Percentiles rank a stretch among this genome's conserved stretches.
Evolutionary conservation across 1,140 invertebrate species (phyloP).

Genomic region (Chrysopa pallens): DNA sequence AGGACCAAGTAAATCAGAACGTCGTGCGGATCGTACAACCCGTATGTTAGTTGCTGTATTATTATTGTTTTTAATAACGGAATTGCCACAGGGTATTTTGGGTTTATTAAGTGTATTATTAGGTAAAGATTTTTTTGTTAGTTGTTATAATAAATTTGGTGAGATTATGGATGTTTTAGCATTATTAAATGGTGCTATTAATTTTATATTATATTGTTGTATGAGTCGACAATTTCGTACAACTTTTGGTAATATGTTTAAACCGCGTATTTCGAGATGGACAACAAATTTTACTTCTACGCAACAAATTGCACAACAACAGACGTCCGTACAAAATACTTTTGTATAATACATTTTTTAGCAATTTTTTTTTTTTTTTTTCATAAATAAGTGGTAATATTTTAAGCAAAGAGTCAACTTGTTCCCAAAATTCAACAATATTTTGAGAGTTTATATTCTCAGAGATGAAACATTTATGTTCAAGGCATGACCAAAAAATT

Average conservation of each 20-base stretch:
- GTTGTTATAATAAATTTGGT: slow-evolving; percentile 61
- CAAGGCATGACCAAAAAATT: too few relatives aligned
- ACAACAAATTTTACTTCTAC: slow-evolving; percentile 17
- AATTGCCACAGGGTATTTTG: slow-evolving; percentile 67
- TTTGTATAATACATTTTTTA: slow-evolving; percentile 27
- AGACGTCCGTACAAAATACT: slow-evolving; percentile 26
- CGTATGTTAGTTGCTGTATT: slow-evolving; percentile 78
- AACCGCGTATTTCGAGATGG: slow-evolving; percentile 14
- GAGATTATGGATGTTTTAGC: slow-evolving; percentile 86
- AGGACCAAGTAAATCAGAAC: slow-evolving; percentile 39
- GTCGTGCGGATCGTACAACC: slow-evolving; percentile 67
- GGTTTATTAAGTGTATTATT: slow-evolving; percentile 52
- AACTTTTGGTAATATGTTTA: slow-evolving; percentile 63
- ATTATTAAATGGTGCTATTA: slow-evolving; percentile 78
- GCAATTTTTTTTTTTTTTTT: too few relatives aligned
- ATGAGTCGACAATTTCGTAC: slow-evolving; percentile 86
- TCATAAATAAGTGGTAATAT: too few relatives aligned
- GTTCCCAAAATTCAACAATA: too few relatives aligned
- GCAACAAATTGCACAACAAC: slow-evolving; percentile 18
- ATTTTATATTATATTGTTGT: slow-evolving; percentile 85
- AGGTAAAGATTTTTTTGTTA: slow-evolving; percentile 52
- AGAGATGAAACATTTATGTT: too few relatives aligned
- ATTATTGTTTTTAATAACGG: slow-evolving; percentile 68
- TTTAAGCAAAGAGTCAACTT: too few relatives aligned
- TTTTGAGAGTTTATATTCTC: too few relatives aligned